phyloP scores from a whole-genome alignment of 2,888 invertebrate species.

The Heliconius ethilla region DNA sequence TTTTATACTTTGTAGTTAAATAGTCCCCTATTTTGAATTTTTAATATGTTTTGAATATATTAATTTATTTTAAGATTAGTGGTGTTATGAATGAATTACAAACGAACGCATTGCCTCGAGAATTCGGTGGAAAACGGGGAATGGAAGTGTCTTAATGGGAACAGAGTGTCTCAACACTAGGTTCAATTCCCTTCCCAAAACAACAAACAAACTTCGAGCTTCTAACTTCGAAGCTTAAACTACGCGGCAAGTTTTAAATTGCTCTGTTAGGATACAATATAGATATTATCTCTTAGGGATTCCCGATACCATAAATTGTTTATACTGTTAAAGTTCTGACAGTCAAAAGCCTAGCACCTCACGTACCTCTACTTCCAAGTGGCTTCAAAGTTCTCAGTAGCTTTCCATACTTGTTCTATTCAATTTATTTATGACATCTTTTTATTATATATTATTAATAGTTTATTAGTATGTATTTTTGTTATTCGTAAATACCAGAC shows the following conservation, averaged over 20 bases:
- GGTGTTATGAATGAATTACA: too few relatives aligned
- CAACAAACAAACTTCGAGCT: too few relatives aligned
- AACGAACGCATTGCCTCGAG: too few relatives aligned
- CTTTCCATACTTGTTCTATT: background rate
- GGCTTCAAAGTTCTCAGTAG: background rate
- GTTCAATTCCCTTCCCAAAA: too few relatives aligned
- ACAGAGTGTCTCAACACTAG: too few relatives aligned
- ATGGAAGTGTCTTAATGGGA: too few relatives aligned
- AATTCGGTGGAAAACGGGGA: too few relatives aligned
- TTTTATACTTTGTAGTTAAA: too few relatives aligned
- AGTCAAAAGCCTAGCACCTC: background rate
- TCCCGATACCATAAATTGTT: constrained; percentile 8
- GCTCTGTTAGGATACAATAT: background rate
- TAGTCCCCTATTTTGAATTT: too few relatives aligned
- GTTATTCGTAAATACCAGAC: background rate
- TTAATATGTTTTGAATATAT: too few relatives aligned
- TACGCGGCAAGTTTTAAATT: background rate
- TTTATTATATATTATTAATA: background rate
- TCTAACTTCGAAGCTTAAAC: background rate
- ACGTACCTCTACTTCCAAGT: background rate
- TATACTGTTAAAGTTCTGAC: constrained; percentile 1
- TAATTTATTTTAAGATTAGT: too few relatives aligned
- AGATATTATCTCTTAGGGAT: background rate
- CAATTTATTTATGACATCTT: background rate
- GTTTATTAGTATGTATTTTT: background rate